phyloP scores from a whole-genome alignment of 2,113 vertebrate species.

The Neomonachus schauinslandi region DNA sequence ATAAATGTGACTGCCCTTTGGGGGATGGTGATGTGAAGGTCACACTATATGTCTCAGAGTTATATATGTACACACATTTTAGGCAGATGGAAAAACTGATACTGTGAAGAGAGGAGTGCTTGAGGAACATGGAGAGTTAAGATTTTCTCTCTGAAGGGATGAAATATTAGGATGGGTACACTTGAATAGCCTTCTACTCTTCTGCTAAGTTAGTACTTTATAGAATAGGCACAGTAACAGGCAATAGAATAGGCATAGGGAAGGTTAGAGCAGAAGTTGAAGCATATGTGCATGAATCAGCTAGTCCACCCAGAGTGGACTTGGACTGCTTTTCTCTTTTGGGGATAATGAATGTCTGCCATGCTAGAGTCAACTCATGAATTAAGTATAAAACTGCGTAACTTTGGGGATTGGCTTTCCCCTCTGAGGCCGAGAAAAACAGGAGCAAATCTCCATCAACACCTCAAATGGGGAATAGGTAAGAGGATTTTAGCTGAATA shows the following conservation, averaged over 20 bases:
- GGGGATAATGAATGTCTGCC: not conserved
- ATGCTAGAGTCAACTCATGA: not conserved
- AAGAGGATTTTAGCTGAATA: not conserved
- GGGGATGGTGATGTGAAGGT: not conserved
- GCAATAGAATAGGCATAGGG: not conserved
- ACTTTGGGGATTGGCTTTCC: not conserved
- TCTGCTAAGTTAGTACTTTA: not conserved
- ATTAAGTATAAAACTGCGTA: not conserved
- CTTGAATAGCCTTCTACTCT: not conserved
- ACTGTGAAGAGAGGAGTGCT: not conserved
- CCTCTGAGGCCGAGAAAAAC: not conserved
- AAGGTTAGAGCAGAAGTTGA: not conserved
- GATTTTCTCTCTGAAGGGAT: not conserved
- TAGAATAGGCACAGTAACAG: not conserved
- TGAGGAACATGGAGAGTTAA: not conserved
- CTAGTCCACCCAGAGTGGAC: not conserved
- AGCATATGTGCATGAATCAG: not conserved
- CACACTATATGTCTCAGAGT: not conserved
- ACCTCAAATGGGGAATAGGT: not conserved
- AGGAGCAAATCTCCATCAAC: not conserved
- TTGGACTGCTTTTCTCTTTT: not conserved
- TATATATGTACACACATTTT: not conserved
- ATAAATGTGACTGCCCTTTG: not conserved
- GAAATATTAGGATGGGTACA: not conserved
- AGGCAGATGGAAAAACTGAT: not conserved